Base-by-base conservation (phyloP, 2,113 vertebrate genomes). In the Syngnathus scovelli region DNA sequence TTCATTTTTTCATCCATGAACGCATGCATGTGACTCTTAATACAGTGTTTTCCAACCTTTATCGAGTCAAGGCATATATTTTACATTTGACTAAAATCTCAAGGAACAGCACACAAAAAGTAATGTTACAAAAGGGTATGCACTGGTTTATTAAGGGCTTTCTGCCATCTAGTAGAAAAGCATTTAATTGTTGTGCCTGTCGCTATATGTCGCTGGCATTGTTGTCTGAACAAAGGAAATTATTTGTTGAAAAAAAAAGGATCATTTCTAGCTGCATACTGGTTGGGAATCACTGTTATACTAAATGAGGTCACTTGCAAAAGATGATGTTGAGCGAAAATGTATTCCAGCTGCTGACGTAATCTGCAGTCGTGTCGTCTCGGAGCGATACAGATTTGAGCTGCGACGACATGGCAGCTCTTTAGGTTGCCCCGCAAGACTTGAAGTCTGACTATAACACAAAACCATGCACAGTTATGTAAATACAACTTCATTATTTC, bases 11-110 rank as follows among this genome's bases (percentile, higher is more conserved):
- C 69, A 72, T 66, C 72, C 69, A 65, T 68, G 73, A 82, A 83
- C 79, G 84, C 80, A 83, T 87, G 81, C 70, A 62, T 78, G 37
- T 70, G 72, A 77, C 65, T 12, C 81, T 77, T 64, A 13, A 33
- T 16, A 58, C 55, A 18, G 27, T 36, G 55, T 16, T 36, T 16
- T 33, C 13, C 55, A 16, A 36, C 27, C 55, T 55, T 27, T 55
- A 9, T 15, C 33, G 2, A 54, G n/a, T 4, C 44, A 46, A 7
- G 46, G 46, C 6, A 3, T 1, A 8, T 51, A n/a, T n/a, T 51
- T n/a, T 51, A 9, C 1, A 51, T n/a, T n/a, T 19, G 18, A 51
- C 8, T n/a, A 51, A 51, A 51, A 51, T 8, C 16, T 19, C 6
- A 49, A 18, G 16, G 46, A 16, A 49, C 46, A n/a, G 48, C 48